Conservation (phyloP, 2,888 invertebrate genomes). For the Microchrysa polita region DNA sequence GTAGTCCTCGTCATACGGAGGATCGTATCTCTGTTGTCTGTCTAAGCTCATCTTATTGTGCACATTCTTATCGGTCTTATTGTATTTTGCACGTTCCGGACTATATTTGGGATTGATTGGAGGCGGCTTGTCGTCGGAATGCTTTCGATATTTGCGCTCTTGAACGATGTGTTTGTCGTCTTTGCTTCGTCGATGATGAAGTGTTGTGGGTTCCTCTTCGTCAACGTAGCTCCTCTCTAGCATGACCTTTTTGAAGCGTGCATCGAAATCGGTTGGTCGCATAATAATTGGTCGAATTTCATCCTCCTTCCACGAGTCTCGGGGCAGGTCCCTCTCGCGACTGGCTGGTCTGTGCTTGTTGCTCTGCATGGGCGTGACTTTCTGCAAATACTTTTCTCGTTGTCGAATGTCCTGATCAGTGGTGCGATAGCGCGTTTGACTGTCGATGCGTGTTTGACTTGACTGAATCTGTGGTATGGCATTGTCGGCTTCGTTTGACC, state of each 20-base stretch:
- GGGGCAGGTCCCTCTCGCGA: conserved; percentile 28
- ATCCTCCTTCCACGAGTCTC: conserved; percentile 56
- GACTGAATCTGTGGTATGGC: conserved; percentile 59
- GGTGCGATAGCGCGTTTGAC: conserved; percentile 26
- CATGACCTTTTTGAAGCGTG: conserved; percentile 61
- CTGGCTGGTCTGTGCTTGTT: conserved; percentile 36
- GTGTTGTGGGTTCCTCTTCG: conserved; percentile 55
- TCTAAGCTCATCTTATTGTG: conserved; percentile 32
- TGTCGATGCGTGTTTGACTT: conserved; percentile 57
- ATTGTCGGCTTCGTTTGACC: conserved; percentile 64
- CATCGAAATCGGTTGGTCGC: conserved; percentile 62
- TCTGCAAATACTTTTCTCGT: conserved; percentile 26
- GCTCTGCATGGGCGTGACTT: neutral
- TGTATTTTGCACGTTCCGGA: conserved; percentile 60
- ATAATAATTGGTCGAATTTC: conserved; percentile 63
- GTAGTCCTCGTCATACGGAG: conserved; percentile 58
- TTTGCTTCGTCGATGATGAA: conserved; percentile 49
- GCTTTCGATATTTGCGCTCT: conserved; percentile 45
- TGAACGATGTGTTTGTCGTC: conserved; percentile 40
- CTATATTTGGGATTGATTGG: conserved; percentile 47
- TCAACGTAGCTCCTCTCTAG: conserved; percentile 54
- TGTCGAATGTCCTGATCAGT: conserved; percentile 23
- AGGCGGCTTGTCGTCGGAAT: conserved; percentile 50
- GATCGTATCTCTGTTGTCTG: conserved; percentile 53
- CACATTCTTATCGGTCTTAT: conserved; percentile 54